Evolutionary conservation across 2,113 vertebrate genomes (phyloP).

Genomic region (Herpetotheres cachinnans): DNA sequence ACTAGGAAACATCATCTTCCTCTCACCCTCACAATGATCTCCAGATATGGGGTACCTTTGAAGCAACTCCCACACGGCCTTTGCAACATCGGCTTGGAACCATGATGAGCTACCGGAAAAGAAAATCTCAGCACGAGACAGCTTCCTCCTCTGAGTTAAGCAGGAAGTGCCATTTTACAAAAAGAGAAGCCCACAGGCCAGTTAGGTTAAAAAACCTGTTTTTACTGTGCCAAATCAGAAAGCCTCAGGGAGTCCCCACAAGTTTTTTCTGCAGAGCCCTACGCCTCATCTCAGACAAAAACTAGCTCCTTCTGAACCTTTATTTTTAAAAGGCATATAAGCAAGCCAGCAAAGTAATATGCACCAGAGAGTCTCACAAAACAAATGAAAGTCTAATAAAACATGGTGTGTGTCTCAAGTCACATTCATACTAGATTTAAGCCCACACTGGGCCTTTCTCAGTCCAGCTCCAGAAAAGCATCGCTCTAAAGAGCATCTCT

Average conservation of each 20-base stretch:
- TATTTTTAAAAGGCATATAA: not conserved
- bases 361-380: not conserved
- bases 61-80: not conserved
- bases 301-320: not conserved
- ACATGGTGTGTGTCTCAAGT: not conserved
- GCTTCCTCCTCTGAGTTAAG: not conserved
- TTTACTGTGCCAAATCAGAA: not conserved
- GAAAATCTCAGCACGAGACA: not conserved
- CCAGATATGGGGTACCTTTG: not conserved
- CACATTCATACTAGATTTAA: not conserved
- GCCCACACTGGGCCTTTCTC: not conserved
- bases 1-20: not conserved
- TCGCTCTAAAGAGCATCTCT: fast-evolving
- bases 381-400: not conserved
- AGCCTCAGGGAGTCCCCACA: not conserved
- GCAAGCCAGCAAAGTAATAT: not conserved
- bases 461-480: not conserved
- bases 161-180: not conserved
- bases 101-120: not conserved
- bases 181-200: not conserved
- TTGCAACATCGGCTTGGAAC: not conserved
- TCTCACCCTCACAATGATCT: not conserved
- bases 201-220: not conserved
- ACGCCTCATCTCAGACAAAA: not conserved
- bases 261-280: not conserved